A percentile compares a stretch with the other conserved stretches of the same genome.
phyloP scores from a whole-genome alignment of 2,888 invertebrate species.

The Julus scanicus region DNA sequence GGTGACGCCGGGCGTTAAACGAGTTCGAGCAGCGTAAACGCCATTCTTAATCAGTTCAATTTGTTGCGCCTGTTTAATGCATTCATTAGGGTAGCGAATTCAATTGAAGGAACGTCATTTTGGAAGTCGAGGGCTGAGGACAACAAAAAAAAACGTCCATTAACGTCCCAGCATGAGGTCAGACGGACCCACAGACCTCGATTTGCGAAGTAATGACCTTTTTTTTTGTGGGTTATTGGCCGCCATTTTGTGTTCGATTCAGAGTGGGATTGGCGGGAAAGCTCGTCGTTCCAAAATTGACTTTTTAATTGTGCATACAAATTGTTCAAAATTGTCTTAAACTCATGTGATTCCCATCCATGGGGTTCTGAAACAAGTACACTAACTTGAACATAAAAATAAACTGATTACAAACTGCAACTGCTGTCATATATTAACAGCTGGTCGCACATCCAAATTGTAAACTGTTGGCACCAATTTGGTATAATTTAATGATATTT shows the following conservation, averaged over 20 bases:
- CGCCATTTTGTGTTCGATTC: not conserved
- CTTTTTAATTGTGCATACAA: no score
- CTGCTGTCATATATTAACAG: no score
- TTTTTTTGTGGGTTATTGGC: not conserved
- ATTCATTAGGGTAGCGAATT: not conserved
- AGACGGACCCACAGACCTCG: not conserved
- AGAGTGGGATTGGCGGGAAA: not conserved
- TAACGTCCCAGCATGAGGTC: not conserved
- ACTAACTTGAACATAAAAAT: no score
- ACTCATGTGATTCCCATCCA: no score
- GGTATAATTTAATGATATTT: no score
- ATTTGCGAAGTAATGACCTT: not conserved
- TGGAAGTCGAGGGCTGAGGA: not conserved
- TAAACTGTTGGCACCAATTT: no score
- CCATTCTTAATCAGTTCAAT: constrained; percentile 24
- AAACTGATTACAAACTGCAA: no score
- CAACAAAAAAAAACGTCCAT: constrained; percentile 32
- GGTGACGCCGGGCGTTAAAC: constrained; percentile 5
- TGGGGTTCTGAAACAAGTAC: no score
- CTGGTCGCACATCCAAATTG: no score
- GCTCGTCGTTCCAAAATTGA: no score
- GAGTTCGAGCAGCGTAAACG: constrained; percentile 5
- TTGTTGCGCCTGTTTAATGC: constrained; percentile 12
- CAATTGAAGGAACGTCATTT: not conserved
- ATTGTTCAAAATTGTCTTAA: no score